Evolutionary conservation across 2,113 vertebrate genomes (phyloP).

Genomic region (Deroptyus accipitrinus): DNA sequence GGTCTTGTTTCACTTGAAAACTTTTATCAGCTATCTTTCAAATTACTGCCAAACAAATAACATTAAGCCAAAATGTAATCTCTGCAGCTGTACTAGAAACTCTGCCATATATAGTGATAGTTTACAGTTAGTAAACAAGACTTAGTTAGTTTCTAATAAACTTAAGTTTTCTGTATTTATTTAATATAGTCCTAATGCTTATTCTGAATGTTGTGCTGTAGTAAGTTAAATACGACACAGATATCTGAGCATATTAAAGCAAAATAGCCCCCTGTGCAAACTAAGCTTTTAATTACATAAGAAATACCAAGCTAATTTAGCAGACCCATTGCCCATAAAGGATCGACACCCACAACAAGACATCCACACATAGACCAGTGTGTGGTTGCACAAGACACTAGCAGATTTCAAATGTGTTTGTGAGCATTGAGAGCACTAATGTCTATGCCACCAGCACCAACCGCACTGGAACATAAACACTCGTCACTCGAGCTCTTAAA

Average conservation of each 20-base stretch:
- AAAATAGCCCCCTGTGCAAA: not conserved
- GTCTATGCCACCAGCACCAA: not conserved
- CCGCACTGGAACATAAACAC: not conserved
- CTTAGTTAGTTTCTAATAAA: not conserved
- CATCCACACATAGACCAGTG: not conserved
- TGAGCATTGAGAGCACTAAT: not conserved
- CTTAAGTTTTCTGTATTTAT: not conserved
- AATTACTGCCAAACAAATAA: not conserved
- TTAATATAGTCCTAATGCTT: not conserved
- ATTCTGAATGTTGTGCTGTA: not conserved
- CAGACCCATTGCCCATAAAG: not conserved
- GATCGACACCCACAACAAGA: not conserved
- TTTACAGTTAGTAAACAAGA: not conserved
- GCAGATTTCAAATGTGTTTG: not conserved
- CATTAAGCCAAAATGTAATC: not conserved
- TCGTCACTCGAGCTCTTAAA: not conserved
- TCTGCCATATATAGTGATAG: not conserved
- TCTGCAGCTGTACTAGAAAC: not conserved
- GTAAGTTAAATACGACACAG: not conserved
- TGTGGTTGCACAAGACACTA: not conserved
- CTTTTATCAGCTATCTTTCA: not conserved
- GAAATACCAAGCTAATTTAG: not conserved
- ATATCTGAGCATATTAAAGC: not conserved
- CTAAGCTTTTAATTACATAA: not conserved
- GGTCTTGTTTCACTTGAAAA: not conserved